A percentile compares a stretch with the other conserved stretches of the same genome.
Evolutionary conservation across 35 echinoderm and acorn worm species (phyloP).

Genomic region (Acanthaster planci): DNA sequence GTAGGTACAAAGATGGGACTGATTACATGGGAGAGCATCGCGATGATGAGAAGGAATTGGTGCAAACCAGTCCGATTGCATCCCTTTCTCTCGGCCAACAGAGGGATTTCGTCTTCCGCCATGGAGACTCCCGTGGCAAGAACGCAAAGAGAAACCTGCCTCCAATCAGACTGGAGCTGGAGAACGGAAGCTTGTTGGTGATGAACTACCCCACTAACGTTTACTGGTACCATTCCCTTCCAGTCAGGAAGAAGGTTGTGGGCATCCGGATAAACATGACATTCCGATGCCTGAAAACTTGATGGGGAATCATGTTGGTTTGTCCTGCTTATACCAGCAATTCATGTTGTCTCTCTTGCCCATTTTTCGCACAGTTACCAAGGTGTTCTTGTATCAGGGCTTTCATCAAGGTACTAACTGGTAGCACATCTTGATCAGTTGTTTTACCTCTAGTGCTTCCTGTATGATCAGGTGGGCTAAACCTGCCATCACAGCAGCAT

Average conservation of each 20-base stretch:
- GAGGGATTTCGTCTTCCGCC: constrained; percentile 77
- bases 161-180: constrained; percentile 71
- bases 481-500: no score
- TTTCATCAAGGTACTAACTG: no score
- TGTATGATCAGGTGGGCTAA: no score
- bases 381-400: no score
- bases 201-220: constrained; percentile 93
- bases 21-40: constrained; percentile 94
- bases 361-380: no score
- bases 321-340: no score
- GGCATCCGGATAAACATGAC: constrained; percentile 86
- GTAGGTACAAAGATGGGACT: constrained; percentile 82
- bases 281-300: constrained; percentile 63
- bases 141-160: constrained; percentile 64
- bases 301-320: background rate
- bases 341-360: no score
- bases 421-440: no score
- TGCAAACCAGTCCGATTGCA: constrained; percentile 60
- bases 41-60: constrained; percentile 95
- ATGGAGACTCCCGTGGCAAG: constrained; percentile 55
- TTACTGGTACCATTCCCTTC: constrained; percentile 92
- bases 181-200: constrained; percentile 81
- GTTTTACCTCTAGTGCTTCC: no score
- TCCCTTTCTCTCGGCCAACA: constrained; percentile 81
- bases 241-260: constrained; percentile 44